These are phyloP conservation scores for Drosophila nebulosa DNA, from an alignment of 1,140 invertebrate genomes.

Conservation along the genomic window DNA sequence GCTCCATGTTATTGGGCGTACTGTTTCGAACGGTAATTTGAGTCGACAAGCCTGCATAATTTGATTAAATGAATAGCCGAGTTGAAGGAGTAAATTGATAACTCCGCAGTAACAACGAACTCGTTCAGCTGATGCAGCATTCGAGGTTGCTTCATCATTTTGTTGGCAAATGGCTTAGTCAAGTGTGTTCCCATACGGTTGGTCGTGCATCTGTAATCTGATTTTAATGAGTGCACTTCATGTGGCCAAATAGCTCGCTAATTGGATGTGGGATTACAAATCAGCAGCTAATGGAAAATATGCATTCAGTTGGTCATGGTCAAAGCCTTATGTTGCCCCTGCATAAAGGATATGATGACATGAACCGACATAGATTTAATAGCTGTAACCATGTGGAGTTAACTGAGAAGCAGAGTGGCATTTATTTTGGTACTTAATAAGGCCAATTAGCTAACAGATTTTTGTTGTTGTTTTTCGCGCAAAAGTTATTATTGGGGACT, in stretches of 20 bases:
- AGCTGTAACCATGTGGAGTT: no score
- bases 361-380: no score
- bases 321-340: neutral
- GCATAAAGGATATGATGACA: neutral
- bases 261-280: conserved; percentile 14
- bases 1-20: neutral
- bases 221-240: conserved; percentile 35
- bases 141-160: neutral
- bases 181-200: conserved; percentile 5
- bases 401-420: no score
- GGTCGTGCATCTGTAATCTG: conserved; percentile 20
- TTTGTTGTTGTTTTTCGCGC: no score
- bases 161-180: neutral
- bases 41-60: conserved; percentile 47
- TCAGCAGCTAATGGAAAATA: neutral
- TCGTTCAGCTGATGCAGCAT: conserved; percentile 1
- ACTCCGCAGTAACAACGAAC: neutral
- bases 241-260: neutral
- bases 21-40: conserved; percentile 11
- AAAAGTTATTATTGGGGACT: no score
- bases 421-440: no score
- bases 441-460: no score
- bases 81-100: neutral
- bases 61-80: conserved; percentile 46
- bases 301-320: neutral